Evolutionary conservation across 2,888 invertebrate species (phyloP), one percentile per base, ranked within the genome.

Genomic region (Anthrax anthrax): DNA sequence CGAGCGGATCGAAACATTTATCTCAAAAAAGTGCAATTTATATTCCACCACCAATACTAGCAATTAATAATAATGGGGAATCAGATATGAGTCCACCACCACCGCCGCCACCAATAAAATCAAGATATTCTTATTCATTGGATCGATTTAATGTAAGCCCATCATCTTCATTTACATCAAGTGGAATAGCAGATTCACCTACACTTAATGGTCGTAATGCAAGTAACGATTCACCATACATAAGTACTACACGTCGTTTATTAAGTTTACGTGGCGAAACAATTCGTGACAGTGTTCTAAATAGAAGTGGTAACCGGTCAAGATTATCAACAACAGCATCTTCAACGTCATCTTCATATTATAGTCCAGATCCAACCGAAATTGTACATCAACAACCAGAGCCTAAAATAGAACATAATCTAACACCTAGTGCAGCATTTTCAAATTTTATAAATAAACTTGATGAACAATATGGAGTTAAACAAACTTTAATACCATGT

Each of bases 201-300:
- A 2, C 63, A 69, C 18, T 67, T 66, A 65, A 67, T 39, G 65
- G 71, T 4, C 52, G 52, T 19, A 55, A 72, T 54, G 39, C 50
- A 10, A 43, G 40, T 14, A 72, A 73, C 50, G 78, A 81, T 59
- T 78, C 80, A 55, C 81, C 81, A 44, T 82, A 78, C 63, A 67
- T 81, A 57, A 81, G 80, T 57, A 81, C 78, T 58, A 81, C 81
- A 1, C 71, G 75, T 48, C 72, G 80, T 49, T 45, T 59, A 43
- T 44, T 59, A 1, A 57, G 55, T 37, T 47, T 58, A 32, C 49
- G 58, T 12, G 54, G 52, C 10, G 57, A 56, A 39, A 57, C 57
- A 6, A 54, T 57, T 16, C 47, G 54, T 2, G 51, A 55, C 37
- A 52, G 52, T 45, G 49, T 52, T 13, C 49, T 54, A 39, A 45